Evolutionary conservation across 1,140 invertebrate genomes (phyloP).

Genomic region (Micrasema minimum): DNA sequence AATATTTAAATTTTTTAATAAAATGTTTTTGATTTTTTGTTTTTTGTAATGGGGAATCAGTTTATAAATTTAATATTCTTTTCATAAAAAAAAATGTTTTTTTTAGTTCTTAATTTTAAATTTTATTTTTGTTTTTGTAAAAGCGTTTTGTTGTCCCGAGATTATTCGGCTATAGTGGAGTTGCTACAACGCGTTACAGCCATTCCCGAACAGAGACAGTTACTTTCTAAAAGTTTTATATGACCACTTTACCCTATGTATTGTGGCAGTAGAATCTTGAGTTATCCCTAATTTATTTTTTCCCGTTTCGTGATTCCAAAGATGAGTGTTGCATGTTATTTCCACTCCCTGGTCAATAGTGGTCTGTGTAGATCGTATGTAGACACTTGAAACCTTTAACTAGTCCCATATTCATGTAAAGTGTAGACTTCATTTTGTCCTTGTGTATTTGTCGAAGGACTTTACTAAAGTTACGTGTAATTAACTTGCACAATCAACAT

Average conservation of each 20-base stretch:
- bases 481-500: too few relatives aligned
- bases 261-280: constrained; percentile 8
- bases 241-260: constrained; percentile 38
- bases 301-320: constrained; percentile 25
- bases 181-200: constrained; percentile 40
- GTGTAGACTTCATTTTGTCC: too few relatives aligned
- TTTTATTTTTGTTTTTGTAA: neutral
- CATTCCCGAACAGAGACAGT: constrained; percentile 52
- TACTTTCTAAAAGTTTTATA: constrained; percentile 44
- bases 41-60: too few relatives aligned
- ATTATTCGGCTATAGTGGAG: too few relatives aligned
- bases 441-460: too few relatives aligned
- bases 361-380: constrained; percentile 20
- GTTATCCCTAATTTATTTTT: constrained; percentile 19
- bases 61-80: too few relatives aligned
- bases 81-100: too few relatives aligned
- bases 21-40: too few relatives aligned
- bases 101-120: neutral
- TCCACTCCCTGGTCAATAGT: constrained; percentile 9
- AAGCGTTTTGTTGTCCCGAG: constrained; percentile 35
- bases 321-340: constrained; percentile 25
- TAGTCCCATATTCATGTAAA: too few relatives aligned
- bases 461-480: too few relatives aligned
- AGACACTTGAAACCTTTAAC: neutral
- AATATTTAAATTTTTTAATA: too few relatives aligned